Base-by-base conservation (phyloP, 2,888 invertebrate species). In the Drosophila ustulata region DNA sequence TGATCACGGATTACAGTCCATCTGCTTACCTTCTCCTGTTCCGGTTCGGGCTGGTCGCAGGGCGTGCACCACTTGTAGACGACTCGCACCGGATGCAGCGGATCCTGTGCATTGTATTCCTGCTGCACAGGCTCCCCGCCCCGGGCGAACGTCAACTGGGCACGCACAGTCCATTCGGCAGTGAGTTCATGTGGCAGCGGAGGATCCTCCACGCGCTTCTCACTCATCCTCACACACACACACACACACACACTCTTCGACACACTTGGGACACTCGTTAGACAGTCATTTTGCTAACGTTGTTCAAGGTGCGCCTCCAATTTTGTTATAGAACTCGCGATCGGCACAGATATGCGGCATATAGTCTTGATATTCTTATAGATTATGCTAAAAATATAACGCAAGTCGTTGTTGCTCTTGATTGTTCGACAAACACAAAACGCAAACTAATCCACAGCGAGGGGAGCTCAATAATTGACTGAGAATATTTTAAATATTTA, bases 131-230 rank as follows among this genome's bases (percentile, higher is more conserved):
- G 89, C 56, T 92, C 91, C 37, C 92, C 92, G 5, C 92, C 92
- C 68, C 94, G 95, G 43, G 94, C 94, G 68, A 92, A 92, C 9
- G 94, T 95, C 70, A 95, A 93, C 85, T 95, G 95, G 61, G 95
- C 96, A 90, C 93, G 95, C 81, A 95, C 94, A 39, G 94, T 94
- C 95, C 95, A 95, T 88, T 95, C 95, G 73, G 94, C 94, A 26
- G 93, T 93, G 41, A 93, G 71, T 75, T 93, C 93, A 51, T 91
- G 91, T 0, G 91, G 91, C 76, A 82, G 80, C 5, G 90, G 82
- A 9, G 53, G 41, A 25, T 32, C 46, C 34, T 45, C 55, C 0
- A 13, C 32, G 8, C 56, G 64, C 11, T 65, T 47, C 58, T 78
- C 73, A 73, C 37, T 58, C 50, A 41, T 53, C 3, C 37, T n/a